phyloP scores from a whole-genome alignment of 2,888 invertebrate species.

The Hololepta plana region DNA sequence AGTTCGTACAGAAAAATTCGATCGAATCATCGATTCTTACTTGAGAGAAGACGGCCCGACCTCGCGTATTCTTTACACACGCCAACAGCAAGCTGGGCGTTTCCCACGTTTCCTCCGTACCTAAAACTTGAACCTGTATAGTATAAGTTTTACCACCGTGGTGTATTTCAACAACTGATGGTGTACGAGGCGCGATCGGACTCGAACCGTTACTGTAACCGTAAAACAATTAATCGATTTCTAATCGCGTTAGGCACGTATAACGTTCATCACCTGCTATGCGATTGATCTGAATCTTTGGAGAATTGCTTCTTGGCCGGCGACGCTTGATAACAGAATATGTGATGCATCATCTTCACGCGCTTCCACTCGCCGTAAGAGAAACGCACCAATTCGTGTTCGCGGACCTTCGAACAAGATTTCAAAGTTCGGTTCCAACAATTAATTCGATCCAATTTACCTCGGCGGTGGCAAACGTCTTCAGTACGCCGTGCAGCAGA shows the following conservation, averaged over 20 bases:
- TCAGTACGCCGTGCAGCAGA: conserved; percentile 55
- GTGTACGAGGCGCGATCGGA: conserved; percentile 24
- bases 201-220: conserved; percentile 22
- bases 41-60: conserved; percentile 66
- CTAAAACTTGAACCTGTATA: conserved; percentile 57
- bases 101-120: conserved; percentile 75
- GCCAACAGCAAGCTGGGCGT: conserved; percentile 67
- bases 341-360: conserved; percentile 73
- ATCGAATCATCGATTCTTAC: conserved; percentile 23
- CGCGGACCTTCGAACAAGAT: conserved; percentile 39
- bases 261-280: conserved; percentile 12
- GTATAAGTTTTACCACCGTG: conserved; percentile 42
- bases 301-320: conserved; percentile 69
- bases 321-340: conserved; percentile 75
- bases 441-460: too few species aligned
- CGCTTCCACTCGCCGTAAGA: conserved; percentile 70
- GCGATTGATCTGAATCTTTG: conserved; percentile 46
- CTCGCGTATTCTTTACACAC: conserved; percentile 39
- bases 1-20: background rate
- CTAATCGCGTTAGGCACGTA: too few species aligned
- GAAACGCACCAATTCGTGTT: conserved; percentile 68
- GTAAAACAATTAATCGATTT: conserved; percentile 2
- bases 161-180: conserved; percentile 24
- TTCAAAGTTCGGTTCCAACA: too few species aligned
- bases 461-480: conserved; percentile 71